These are phyloP conservation scores for Neocrepidodera transversa DNA, from an alignment of 2,888 invertebrate species.

Conservation along the genomic window DNA sequence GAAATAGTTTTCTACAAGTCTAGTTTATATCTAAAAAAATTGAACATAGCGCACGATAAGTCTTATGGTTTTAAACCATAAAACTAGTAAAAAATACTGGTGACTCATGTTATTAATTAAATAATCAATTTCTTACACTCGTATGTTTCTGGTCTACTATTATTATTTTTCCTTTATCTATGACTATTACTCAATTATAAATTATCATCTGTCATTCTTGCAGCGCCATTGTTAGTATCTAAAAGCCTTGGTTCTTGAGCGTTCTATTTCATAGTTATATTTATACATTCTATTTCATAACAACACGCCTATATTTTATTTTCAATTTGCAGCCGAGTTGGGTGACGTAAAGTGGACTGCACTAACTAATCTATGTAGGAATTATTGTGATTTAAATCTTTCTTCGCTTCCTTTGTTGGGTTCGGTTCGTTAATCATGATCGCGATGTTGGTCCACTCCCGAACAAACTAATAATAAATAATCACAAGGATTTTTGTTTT, in stretches of 20 bases:
- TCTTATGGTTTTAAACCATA: no score
- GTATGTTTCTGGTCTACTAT: constrained; percentile 10
- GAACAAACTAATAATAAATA: background rate
- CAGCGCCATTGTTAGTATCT: constrained; percentile 10
- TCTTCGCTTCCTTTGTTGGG: background rate
- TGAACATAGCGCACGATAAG: no score
- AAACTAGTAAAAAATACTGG: constrained; percentile 10
- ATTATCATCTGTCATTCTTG: constrained; percentile 11
- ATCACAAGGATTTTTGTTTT: no score
- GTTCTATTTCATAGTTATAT: background rate
- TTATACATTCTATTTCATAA: background rate
- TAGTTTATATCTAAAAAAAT: no score
- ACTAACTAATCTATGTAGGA: background rate
- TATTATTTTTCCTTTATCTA: no score
- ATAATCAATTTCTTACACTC: background rate
- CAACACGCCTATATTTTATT: constrained; percentile 4
- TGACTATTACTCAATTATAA: constrained; percentile 3
- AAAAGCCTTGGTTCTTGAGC: background rate
- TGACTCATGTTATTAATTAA: constrained; percentile 12
- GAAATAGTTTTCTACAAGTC: no score
- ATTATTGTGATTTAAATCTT: background rate
- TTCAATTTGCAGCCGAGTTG: background rate
- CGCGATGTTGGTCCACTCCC: background rate
- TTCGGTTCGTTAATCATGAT: background rate
- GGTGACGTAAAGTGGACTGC: background rate